Percentiles rank a stretch among this genome's conserved stretches.
These are phyloP conservation scores for Calcarius lapponicus DNA, from an alignment of 2,797 vertebrate species.

Conservation along the genomic window DNA sequence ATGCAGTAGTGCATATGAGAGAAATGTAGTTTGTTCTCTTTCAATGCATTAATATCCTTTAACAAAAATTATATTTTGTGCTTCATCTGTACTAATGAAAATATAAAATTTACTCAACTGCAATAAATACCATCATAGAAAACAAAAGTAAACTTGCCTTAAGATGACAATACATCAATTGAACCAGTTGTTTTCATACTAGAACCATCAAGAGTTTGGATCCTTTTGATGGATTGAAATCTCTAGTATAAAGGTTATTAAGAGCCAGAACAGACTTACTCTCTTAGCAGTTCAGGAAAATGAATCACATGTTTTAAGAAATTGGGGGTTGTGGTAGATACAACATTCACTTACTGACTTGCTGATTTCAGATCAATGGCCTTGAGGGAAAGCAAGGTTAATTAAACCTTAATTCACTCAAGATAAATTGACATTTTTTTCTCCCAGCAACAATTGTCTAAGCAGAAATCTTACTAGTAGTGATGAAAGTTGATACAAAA, in stretches of 20 bases:
- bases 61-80: background rate
- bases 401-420: constrained; percentile 71
- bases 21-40: background rate
- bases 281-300: background rate
- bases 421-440: constrained; percentile 67
- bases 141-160: background rate
- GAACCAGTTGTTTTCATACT: background rate
- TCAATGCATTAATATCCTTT: background rate
- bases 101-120: background rate
- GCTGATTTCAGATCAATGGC: constrained; percentile 67
- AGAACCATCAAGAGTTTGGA: background rate
- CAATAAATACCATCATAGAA: background rate
- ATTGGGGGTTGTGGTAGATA: background rate
- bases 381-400: constrained; percentile 64
- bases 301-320: constrained; percentile 16
- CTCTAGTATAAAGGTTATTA: background rate
- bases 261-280: background rate
- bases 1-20: background rate
- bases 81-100: background rate
- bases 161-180: background rate
- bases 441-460: constrained; percentile 44
- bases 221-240: background rate
- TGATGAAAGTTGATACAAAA: constrained; percentile 26
- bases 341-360: constrained; percentile 63
- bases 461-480: constrained; percentile 39